phyloP scores from a whole-genome alignment of 1,140 invertebrate species.

The Limonius californicus region DNA sequence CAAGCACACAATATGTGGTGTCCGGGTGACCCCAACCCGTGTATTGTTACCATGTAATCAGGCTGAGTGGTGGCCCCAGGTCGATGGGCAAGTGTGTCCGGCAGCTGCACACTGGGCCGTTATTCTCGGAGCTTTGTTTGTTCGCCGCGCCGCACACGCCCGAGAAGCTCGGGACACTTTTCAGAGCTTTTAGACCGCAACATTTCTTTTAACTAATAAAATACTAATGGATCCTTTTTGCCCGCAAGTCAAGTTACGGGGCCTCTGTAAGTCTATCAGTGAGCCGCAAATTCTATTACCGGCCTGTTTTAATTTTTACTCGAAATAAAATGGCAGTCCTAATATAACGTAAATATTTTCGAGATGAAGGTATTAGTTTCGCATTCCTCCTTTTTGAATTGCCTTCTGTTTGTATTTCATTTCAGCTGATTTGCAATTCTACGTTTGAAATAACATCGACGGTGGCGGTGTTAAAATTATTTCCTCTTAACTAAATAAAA shows the following conservation, averaged over 20 bases:
- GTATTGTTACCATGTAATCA: constrained; percentile 28
- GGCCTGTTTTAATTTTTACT: not conserved
- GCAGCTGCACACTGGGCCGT: not conserved
- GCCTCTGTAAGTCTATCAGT: too few species aligned
- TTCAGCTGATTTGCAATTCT: not conserved
- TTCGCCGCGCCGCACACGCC: not conserved
- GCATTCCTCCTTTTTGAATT: not conserved
- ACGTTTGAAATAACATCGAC: not conserved
- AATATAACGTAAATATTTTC: not conserved
- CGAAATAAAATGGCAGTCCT: not conserved
- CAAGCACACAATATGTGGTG: constrained; percentile 25
- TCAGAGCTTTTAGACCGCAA: not conserved
- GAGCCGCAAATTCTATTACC: not conserved
- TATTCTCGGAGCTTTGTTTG: not conserved
- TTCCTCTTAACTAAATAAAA: not conserved
- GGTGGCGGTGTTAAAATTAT: not conserved
- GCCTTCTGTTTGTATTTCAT: not conserved
- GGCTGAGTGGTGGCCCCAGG: constrained; percentile 23
- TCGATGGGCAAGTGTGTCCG: not conserved
- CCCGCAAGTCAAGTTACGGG: not conserved
- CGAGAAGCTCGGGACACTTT: not conserved
- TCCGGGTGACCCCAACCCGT: constrained; percentile 23
- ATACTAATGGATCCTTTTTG: not conserved
- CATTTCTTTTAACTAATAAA: not conserved
- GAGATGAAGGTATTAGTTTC: not conserved